phyloP scores from a whole-genome alignment of 2,113 vertebrate genomes.

The Megalops atlanticus region DNA sequence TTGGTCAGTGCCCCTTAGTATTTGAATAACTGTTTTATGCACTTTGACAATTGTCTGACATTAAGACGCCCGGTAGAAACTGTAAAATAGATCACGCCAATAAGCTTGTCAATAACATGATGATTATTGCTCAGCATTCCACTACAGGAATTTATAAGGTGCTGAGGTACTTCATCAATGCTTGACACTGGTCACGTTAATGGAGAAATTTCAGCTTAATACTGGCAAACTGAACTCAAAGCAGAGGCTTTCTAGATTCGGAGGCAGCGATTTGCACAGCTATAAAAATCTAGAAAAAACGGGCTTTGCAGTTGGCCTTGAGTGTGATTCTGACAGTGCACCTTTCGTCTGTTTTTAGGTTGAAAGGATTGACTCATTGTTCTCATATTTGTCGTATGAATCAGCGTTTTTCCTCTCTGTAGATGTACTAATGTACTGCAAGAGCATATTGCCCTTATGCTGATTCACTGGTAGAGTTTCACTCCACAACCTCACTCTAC shows the following conservation, averaged over 20 bases:
- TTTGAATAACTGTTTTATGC: conserved; percentile 11
- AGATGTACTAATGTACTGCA: not conserved
- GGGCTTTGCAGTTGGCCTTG: not conserved
- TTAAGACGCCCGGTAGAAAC: conserved; percentile 1
- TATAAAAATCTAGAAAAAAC: not conserved
- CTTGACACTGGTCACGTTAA: not conserved
- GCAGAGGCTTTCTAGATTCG: not conserved
- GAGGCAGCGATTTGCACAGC: not conserved
- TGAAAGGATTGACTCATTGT: not conserved
- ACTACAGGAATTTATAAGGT: not conserved
- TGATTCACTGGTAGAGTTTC: not conserved
- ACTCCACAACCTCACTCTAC: not conserved
- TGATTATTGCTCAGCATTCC: conserved; percentile 13
- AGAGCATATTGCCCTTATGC: too few relatives aligned
- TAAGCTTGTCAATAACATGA: conserved; percentile 6
- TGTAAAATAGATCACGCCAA: not conserved
- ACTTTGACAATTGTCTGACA: conserved; percentile 18
- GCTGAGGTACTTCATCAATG: not conserved
- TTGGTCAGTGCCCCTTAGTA: not conserved
- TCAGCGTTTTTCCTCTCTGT: not conserved
- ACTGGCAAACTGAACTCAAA: too few relatives aligned
- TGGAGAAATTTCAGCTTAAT: not conserved
- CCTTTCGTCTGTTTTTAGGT: conserved; percentile 3
- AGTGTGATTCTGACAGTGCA: not conserved
- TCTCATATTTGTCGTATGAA: not conserved